Evolutionary conservation across 2,797 vertebrate species (phyloP).

Genomic region (Amazona ochrocephala): DNA sequence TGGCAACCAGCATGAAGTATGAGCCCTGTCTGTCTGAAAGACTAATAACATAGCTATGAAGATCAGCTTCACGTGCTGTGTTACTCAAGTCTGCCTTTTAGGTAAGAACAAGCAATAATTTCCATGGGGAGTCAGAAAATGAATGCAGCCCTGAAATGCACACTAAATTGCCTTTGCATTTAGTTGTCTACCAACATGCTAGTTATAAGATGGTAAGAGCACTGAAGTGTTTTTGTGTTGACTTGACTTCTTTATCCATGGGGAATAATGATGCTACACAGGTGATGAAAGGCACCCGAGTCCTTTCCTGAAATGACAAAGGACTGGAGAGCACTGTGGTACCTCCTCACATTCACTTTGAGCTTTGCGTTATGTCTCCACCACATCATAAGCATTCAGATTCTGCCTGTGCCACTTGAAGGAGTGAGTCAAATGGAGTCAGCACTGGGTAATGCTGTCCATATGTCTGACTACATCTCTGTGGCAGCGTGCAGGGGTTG

Average conservation of each 20-base stretch:
- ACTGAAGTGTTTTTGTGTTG: not conserved
- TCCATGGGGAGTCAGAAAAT: not conserved
- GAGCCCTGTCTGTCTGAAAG: not conserved
- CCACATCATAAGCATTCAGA: not conserved
- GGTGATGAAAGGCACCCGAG: not conserved
- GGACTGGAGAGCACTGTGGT: not conserved
- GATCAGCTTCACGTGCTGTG: not conserved
- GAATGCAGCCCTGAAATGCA: not conserved
- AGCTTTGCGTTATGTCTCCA: not conserved
- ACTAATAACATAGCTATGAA: not conserved
- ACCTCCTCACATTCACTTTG: not conserved
- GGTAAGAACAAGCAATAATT: not conserved
- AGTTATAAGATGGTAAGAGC: not conserved
- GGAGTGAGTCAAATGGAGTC: not conserved
- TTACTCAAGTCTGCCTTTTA: not conserved
- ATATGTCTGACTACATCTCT: not conserved
- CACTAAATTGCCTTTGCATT: not conserved
- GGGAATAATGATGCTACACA: not conserved
- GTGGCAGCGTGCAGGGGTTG: not conserved
- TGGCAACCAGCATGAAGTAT: not conserved
- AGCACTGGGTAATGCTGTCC: not conserved
- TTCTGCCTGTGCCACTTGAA: not conserved
- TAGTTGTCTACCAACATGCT: not conserved
- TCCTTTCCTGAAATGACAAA: not conserved
- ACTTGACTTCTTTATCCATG: not conserved